These are phyloP conservation scores for Xenopus laevis DNA, from an alignment of 2,113 vertebrate genomes.

Conservation along the genomic window DNA sequence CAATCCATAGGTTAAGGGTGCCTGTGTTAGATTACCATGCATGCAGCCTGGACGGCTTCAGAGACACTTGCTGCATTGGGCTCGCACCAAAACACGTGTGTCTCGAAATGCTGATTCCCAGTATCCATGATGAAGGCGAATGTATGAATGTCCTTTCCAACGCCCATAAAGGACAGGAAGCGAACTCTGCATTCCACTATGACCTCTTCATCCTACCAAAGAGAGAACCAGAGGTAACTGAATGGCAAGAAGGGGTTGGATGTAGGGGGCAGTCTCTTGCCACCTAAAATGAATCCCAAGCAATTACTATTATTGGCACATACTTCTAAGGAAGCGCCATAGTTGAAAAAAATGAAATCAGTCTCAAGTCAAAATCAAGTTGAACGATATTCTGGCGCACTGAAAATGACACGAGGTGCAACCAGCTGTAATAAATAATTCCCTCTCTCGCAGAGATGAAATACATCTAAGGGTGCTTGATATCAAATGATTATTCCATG, in stretches of 20 bases:
- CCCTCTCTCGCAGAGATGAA: no score
- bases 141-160: constrained; percentile 86
- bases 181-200: constrained; percentile 93
- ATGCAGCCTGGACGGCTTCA: constrained; percentile 94
- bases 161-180: constrained; percentile 97
- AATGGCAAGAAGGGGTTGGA: neutral
- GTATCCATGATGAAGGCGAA: constrained; percentile 98
- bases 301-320: no score
- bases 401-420: no score
- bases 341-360: no score
- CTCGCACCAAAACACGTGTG: constrained; percentile 95
- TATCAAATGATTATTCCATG: no score
- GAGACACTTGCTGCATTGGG: constrained; percentile 90
- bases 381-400: no score
- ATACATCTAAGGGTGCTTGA: no score
- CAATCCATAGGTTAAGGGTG: no score
- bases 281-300: neutral
- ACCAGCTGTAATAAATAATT: no score
- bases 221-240: neutral
- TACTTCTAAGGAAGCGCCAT: no score
- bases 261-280: no score
- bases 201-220: constrained; percentile 79
- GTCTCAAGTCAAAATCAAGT: no score
- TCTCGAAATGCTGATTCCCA: constrained; percentile 92
- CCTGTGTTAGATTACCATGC: constrained; percentile 74